Evolutionary conservation across 1,140 invertebrate genomes (phyloP).

Genomic region (Drosophila virilis): DNA sequence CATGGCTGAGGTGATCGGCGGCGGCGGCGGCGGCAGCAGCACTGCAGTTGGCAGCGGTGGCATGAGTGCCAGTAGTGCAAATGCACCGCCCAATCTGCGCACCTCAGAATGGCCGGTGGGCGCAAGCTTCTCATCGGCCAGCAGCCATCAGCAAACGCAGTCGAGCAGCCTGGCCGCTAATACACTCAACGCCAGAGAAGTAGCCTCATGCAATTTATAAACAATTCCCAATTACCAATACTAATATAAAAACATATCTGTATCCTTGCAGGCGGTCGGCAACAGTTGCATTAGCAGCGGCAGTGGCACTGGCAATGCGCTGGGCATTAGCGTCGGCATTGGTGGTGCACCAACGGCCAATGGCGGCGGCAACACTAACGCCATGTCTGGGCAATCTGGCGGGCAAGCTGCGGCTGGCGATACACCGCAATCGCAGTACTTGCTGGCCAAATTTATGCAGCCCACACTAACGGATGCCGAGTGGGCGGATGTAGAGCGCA

Average conservation of each 20-base stretch:
- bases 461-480: conserved; percentile 79
- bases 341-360: conserved; percentile 46
- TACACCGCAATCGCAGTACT: conserved; percentile 66
- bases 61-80: conserved; percentile 51
- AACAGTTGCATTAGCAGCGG: conserved; percentile 44
- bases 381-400: conserved; percentile 46
- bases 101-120: conserved; percentile 80
- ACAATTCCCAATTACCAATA: conserved; percentile 22
- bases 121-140: conserved; percentile 70
- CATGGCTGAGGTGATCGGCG: conserved; percentile 82
- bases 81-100: conserved; percentile 69
- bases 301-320: conserved; percentile 65
- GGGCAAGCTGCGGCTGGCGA: conserved; percentile 61
- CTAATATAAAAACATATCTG: conserved; percentile 35
- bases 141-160: conserved; percentile 80
- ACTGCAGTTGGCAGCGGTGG: conserved; percentile 62
- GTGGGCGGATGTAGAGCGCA: conserved; percentile 75
- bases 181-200: conserved; percentile 81
- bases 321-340: conserved; percentile 71
- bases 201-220: conserved; percentile 42
- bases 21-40: conserved; percentile 49
- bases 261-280: conserved; percentile 59
- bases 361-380: conserved; percentile 42
- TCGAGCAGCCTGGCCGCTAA: conserved; percentile 77
- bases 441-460: conserved; percentile 83